Conservation (phyloP, 2,888 invertebrate genomes). For the Mimumesa dahlbomi region DNA sequence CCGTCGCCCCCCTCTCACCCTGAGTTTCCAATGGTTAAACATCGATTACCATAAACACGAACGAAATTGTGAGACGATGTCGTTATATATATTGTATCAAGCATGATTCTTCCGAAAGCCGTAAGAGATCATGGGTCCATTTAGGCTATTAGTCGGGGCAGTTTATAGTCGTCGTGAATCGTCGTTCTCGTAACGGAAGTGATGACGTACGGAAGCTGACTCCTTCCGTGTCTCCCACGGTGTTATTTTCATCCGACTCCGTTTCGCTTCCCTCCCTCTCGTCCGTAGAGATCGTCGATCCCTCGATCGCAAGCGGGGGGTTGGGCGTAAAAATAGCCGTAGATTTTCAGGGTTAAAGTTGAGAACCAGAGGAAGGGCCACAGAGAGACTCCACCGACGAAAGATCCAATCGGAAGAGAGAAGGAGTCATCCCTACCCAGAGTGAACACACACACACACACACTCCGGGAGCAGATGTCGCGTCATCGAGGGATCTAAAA, state of each 20-base stretch:
- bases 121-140: too few relatives aligned
- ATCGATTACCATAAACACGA: too few relatives aligned
- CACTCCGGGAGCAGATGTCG: constrained; percentile 41
- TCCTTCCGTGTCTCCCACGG: not conserved
- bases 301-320: not conserved
- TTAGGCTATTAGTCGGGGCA: too few relatives aligned
- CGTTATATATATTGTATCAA: too few relatives aligned
- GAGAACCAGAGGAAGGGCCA: constrained; percentile 36
- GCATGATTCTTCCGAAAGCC: too few relatives aligned
- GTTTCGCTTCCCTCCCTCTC: constrained; percentile 3
- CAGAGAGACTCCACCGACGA: constrained; percentile 7
- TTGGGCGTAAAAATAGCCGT: constrained; percentile 11
- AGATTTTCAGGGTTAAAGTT: constrained; percentile 23
- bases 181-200: too few relatives aligned
- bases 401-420: constrained; percentile 30
- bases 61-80: too few relatives aligned
- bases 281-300: not conserved
- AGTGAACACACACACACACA: not conserved
- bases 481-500: constrained; percentile 38
- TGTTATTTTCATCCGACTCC: not conserved
- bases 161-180: too few relatives aligned
- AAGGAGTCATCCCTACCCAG: constrained; percentile 24
- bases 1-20: too few relatives aligned
- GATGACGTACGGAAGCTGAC: too few relatives aligned
- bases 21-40: too few relatives aligned